These are phyloP conservation scores for Aegotheles bennettii DNA, from an alignment of 2,113 vertebrate genomes.

Conservation along the genomic window DNA sequence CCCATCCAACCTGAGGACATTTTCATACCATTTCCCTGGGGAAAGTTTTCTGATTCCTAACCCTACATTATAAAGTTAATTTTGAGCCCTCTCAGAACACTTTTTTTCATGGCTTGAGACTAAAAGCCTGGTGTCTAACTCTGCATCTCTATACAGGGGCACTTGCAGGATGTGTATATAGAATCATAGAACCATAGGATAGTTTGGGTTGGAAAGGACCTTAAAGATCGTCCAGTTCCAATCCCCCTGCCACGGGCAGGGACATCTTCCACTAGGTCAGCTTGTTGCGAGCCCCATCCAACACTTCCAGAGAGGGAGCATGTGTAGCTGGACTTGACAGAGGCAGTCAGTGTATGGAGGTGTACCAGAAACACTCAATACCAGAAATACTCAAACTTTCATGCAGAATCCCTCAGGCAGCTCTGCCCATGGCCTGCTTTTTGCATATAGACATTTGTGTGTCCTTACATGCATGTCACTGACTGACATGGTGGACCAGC, in stretches of 20 bases:
- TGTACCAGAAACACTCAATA: background rate
- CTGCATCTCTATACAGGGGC: background rate
- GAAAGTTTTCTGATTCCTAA: background rate
- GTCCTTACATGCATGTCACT: fast-evolving
- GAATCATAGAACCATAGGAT: no score
- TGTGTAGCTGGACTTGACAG: background rate
- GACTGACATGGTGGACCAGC: background rate
- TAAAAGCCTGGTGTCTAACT: background rate
- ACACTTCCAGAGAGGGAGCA: no score
- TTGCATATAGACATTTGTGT: background rate
- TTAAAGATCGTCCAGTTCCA: no score
- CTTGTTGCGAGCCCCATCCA: no score
- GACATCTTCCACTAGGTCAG: no score
- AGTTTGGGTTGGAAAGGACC: no score
- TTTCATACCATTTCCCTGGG: background rate
- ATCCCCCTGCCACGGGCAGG: no score
- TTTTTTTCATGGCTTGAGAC: background rate
- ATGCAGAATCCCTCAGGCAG: background rate
- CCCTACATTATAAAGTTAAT: background rate
- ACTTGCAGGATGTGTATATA: background rate
- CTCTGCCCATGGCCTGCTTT: background rate
- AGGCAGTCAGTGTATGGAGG: background rate
- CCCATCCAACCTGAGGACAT: background rate
- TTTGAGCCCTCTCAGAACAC: background rate
- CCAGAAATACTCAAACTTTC: background rate